Percentiles rank a stretch among this genome's conserved stretches.
Evolutionary conservation across 2,888 invertebrate genomes (phyloP).

Genomic region (Syrista parreyssii): DNA sequence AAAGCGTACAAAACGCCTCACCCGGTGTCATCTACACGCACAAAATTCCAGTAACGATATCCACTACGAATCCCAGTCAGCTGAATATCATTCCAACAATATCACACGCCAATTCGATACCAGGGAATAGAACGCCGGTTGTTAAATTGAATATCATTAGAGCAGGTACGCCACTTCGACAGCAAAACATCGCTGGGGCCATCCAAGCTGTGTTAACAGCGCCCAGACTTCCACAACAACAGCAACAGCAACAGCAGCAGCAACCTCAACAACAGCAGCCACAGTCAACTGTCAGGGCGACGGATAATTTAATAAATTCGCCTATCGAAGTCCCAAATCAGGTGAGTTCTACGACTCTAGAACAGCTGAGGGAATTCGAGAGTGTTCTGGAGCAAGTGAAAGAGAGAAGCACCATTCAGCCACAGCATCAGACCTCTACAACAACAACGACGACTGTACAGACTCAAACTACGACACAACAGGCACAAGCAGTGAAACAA

Average conservation of each 20-base stretch:
- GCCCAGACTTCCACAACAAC: slow-evolving; percentile 51
- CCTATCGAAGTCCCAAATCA: slow-evolving; percentile 57
- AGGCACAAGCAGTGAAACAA: slow-evolving; percentile 33
- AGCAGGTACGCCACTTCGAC: slow-evolving; percentile 43
- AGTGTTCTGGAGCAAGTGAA: slow-evolving; percentile 85
- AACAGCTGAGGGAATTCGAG: slow-evolving; percentile 83
- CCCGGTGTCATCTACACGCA: slow-evolving; percentile 78
- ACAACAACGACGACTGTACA: slow-evolving; percentile 40
- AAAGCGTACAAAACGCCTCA: slow-evolving; percentile 47
- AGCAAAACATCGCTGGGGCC: slow-evolving; percentile 49
- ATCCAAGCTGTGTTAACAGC: slow-evolving; percentile 57
- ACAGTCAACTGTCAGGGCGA: slow-evolving; percentile 62
- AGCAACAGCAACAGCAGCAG: slow-evolving; percentile 53
- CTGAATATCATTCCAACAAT: slow-evolving; percentile 59
- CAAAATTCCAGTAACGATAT: slow-evolving; percentile 75
- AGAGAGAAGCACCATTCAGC: slow-evolving; percentile 77
- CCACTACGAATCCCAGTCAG: slow-evolving; percentile 59
- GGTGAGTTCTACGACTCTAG: slow-evolving; percentile 80
- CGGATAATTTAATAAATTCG: slow-evolving; percentile 47
- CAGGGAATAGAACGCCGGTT: slow-evolving; percentile 58
- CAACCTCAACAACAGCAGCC: slow-evolving; percentile 72
- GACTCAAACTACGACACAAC: slow-evolving; percentile 38
- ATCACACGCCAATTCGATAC: slow-evolving; percentile 51
- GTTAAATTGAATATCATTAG: slow-evolving; percentile 63
- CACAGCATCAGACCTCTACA: slow-evolving; percentile 53